A percentile compares a stretch with the other conserved stretches of the same genome.
Conservation (phyloP, 1,140 invertebrate species). For the Drosophila sp. region DNA sequence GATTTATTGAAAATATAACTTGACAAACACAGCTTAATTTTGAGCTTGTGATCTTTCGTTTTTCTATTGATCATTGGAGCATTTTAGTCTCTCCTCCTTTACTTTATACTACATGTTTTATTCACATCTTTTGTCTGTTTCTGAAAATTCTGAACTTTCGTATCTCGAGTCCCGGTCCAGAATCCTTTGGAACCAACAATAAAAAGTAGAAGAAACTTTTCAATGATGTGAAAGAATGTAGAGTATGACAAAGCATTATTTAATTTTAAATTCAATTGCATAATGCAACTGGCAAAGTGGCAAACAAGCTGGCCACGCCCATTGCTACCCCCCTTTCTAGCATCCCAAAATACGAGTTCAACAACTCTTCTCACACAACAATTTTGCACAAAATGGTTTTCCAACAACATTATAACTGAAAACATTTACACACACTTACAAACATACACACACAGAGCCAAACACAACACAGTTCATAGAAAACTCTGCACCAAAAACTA, state of each 20-base stretch:
- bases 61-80: too few species aligned
- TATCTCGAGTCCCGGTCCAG: too few species aligned
- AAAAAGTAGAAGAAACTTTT: background rate
- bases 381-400: conserved; percentile 46
- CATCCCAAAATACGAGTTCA: background rate
- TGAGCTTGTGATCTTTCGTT: too few species aligned
- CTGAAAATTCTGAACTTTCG: too few species aligned
- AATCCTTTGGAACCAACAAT: too few species aligned
- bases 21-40: too few species aligned
- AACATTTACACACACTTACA: conserved; percentile 24
- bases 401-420: conserved; percentile 39
- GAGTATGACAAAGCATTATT: conserved; percentile 34
- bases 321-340: conserved; percentile 6
- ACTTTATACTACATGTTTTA: too few species aligned
- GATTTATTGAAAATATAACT: too few species aligned
- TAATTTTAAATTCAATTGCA: conserved; percentile 71
- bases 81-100: too few species aligned
- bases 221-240: conserved; percentile 4
- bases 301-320: conserved; percentile 29
- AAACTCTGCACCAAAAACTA: conserved; percentile 69
- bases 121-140: too few species aligned
- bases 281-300: conserved; percentile 53
- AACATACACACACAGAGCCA: conserved; percentile 7
- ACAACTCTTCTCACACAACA: conserved; percentile 19
- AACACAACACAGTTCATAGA: conserved; percentile 59